These are phyloP conservation scores for Arenicola marina DNA, from an alignment of 2,888 invertebrate genomes.

Conservation along the genomic window DNA sequence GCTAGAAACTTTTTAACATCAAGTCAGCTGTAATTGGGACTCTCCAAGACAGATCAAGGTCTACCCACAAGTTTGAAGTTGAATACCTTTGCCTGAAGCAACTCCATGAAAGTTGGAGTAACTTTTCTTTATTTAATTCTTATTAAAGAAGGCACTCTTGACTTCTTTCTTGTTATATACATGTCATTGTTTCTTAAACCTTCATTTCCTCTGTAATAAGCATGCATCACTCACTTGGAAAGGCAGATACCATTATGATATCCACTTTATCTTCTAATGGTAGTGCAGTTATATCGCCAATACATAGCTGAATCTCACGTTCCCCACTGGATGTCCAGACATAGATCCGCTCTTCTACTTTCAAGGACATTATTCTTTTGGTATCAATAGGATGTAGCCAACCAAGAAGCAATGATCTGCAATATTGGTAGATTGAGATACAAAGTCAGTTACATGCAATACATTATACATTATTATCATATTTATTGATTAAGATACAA, in stretches of 20 bases:
- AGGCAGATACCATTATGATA: conserved; percentile 54
- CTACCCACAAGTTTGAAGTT: not conserved
- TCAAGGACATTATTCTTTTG: no score
- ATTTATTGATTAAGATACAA: no score
- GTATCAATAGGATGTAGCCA: no score
- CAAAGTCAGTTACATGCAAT: no score
- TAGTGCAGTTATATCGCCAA: conserved; percentile 54
- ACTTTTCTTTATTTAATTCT: not conserved
- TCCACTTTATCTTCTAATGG: conserved; percentile 48
- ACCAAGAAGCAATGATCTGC: no score
- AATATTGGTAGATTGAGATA: no score
- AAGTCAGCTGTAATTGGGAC: no score
- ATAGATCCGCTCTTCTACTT: conserved; percentile 11
- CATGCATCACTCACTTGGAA: conserved; percentile 49
- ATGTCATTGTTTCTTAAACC: not conserved
- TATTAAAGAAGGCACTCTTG: not conserved
- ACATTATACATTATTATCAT: no score
- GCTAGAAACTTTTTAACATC: no score
- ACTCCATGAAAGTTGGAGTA: not conserved
- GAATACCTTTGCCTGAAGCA: not conserved
- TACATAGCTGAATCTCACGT: conserved; percentile 48
- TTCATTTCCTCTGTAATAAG: not conserved
- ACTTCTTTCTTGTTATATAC: not conserved
- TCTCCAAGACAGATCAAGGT: no score
- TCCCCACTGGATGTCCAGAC: conserved; percentile 43